Base-by-base conservation (phyloP, 2,113 vertebrate genomes). In the Seriola quinqueradiata region DNA sequence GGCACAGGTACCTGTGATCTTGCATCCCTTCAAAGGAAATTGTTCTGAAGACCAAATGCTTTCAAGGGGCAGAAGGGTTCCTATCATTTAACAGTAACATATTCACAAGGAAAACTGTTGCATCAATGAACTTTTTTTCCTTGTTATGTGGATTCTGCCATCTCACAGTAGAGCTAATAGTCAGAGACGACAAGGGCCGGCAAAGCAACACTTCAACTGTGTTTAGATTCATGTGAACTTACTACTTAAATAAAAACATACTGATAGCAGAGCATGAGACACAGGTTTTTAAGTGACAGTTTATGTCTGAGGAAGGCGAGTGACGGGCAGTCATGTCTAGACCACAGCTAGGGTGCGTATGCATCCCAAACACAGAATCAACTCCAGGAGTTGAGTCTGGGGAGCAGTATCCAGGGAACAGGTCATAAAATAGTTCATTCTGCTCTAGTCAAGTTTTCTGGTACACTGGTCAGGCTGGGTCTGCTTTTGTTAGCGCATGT, bases 1-100 rank as follows among this genome's bases (percentile, higher is more conserved):
- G 95, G 89, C 94, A 95, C 92, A 94, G 95, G 92, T 95, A 95
- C 93, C 94, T 95, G 94, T 88, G 84, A 90, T 89, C 85, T 83
- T 86, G 74, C 77, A 83, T 82, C 79, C 69, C 80, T 85, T 92
- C 86, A 92, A 90, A 92, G 75, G 65, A 65, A 88, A 74, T 60
- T 68, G 77, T 87, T 84, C 70, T 79, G 55, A 82, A 48, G 73
- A 77, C 48, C 66, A 84, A 86, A 85, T 64, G 63, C 82, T 83
- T 90, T 86, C 57, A 66, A 70, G 70, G 52, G 46, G 60, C 28
- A 70, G 54, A 64, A 40, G 52, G 57, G 36, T 69, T 79, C 67
- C 83, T 72, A 81, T 87, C 71, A 63, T 86, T 79, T 81, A 79
- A 63, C 77, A 74, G 68, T 21, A 71, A 58, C 48, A 21, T 54